Evolutionary conservation across 2,797 vertebrate genomes (phyloP), one percentile per base, ranked within the genome.

Genomic region (Hypotaenidia okinawae): DNA sequence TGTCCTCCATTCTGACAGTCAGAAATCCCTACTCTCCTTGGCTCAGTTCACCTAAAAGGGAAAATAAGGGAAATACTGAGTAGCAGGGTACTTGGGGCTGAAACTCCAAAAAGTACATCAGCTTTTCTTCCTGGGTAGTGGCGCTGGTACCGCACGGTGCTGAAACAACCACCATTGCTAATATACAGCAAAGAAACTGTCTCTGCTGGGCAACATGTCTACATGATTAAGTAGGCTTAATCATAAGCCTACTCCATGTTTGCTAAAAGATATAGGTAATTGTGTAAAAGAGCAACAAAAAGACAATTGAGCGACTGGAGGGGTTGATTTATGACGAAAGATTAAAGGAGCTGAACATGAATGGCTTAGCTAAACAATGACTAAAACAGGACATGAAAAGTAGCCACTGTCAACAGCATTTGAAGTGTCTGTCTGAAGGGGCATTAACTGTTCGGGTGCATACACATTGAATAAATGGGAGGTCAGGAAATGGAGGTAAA

Each of bases 241-340:
- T 80, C 70, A 94, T 64, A 91, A 84, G 37, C 37, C 35, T 88
- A 57, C 39, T 87, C 87, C 68, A 24, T 78, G 76, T 90, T 90
- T 75, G 30, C 85, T 87, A 94, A 89, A 94, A 96, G 70, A 72
- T 55, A 77, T 9, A 87, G 78, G 72, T 93, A 94, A 93, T 86
- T 84, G 85, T 84, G 87, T 81, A 82, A 95, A 95, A 94, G 43
- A 84, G 55, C 73, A 92, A 94, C 84, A 93, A 86, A 96, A 95
- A 90, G 95, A 97, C 93, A 95, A 96, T 30, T 94, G 95, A 94
- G 68, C 11, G 8, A 35, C 84, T 90, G 37, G 87, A 84, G 72
- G 97, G 64, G 74, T 88, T 97, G 94, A 97, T 97, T 97, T 97
- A 96, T 93, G 95, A 95, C 73, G 70, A 93, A 96, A 97, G 95